These are phyloP conservation scores for Siphlonurus alternatus DNA, from an alignment of 2,888 invertebrate genomes.

Conservation along the genomic window DNA sequence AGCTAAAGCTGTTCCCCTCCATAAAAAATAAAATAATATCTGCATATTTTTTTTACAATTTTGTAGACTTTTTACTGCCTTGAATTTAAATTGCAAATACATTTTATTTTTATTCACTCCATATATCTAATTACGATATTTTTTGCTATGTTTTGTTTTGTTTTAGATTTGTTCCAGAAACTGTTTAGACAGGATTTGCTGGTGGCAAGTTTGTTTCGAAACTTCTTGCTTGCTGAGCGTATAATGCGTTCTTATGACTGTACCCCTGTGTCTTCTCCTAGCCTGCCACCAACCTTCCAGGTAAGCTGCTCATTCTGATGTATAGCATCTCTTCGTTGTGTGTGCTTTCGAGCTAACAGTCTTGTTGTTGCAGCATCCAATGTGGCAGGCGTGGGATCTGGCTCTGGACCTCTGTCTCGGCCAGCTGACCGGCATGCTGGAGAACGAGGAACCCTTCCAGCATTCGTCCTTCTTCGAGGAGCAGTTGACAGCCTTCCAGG, in stretches of 20 bases:
- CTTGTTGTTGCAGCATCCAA: conserved; percentile 51
- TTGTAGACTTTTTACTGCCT: no score
- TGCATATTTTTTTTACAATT: no score
- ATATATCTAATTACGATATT: background rate
- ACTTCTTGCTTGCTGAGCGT: conserved; percentile 90
- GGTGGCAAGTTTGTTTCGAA: conserved; percentile 95
- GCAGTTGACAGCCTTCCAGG: conserved; percentile 94
- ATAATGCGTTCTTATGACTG: conserved; percentile 95
- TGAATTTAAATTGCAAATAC: background rate
- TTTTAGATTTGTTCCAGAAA: conserved; percentile 78
- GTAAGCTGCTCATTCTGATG: conserved; percentile 22
- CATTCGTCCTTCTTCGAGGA: conserved; percentile 93
- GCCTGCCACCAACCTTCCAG: conserved; percentile 76
- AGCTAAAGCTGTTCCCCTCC: no score
- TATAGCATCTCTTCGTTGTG: background rate
- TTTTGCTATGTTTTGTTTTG: conserved; percentile 10
- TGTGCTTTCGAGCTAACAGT: conserved; percentile 2
- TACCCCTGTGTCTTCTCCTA: conserved; percentile 85
- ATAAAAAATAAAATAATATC: no score
- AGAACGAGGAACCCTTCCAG: conserved; percentile 39
- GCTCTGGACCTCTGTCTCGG: conserved; percentile 86
- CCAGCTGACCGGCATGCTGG: conserved; percentile 65
- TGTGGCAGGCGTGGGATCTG: conserved; percentile 98
- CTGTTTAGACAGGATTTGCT: conserved; percentile 93
- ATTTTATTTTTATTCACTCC: background rate